Percentiles rank a stretch among this genome's conserved stretches.
Conservation (phyloP, 2,888 invertebrate species). For the Cactoblastis cactorum region DNA sequence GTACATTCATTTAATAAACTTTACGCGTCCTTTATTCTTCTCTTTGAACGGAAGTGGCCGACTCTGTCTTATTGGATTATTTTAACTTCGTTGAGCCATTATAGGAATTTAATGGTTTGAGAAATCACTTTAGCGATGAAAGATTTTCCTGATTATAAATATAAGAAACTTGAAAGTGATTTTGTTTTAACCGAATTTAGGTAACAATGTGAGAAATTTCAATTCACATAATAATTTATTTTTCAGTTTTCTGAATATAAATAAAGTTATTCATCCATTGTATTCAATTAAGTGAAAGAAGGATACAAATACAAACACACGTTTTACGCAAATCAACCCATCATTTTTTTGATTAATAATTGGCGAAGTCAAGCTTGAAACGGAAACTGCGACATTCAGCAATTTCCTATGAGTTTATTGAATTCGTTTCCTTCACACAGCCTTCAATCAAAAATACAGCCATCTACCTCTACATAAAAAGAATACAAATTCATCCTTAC, state of each 20-base stretch:
- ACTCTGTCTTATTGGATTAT: not conserved
- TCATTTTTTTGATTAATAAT: no score
- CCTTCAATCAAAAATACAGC: no score
- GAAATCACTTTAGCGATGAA: no score
- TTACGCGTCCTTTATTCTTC: not conserved
- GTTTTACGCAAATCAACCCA: not conserved
- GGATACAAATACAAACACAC: not conserved
- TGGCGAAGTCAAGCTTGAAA: not conserved
- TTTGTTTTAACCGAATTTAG: no score
- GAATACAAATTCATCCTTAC: no score
- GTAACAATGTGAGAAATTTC: no score
- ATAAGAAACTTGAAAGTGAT: no score
- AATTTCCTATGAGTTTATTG: not conserved
- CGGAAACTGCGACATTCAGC: not conserved
- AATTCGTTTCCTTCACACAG: no score
- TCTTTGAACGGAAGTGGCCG: constrained; percentile 1
- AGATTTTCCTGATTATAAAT: no score
- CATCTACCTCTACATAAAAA: no score
- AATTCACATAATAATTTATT: no score
- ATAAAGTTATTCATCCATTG: not conserved
- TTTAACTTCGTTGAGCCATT: not conserved
- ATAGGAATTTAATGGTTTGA: not conserved
- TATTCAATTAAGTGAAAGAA: not conserved
- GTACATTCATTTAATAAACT: constrained; percentile 8
- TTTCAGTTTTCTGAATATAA: no score